Conservation (phyloP, 2,797 vertebrate genomes). For the Microcaecilia unicolor region DNA sequence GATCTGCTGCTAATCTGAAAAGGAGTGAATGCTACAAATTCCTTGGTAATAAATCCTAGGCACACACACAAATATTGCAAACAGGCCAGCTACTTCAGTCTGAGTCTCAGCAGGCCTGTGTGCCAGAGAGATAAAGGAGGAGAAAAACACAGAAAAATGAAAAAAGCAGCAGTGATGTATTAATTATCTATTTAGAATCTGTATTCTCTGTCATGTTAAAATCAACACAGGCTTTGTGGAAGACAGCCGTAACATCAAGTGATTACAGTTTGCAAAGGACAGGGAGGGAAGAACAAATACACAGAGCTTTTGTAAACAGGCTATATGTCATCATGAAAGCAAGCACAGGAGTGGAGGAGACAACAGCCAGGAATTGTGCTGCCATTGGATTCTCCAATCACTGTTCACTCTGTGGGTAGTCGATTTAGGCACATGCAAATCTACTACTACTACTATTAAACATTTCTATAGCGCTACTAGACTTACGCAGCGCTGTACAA, state of each 20-base stretch:
- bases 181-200: slow-evolving; percentile 26
- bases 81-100: slow-evolving; percentile 25
- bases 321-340: slow-evolving; percentile 13
- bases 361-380: slow-evolving; percentile 4
- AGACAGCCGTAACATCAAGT: slow-evolving; percentile 20
- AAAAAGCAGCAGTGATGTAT: slow-evolving; percentile 20
- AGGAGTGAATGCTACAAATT: too few relatives aligned
- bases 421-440: background rate
- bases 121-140: slow-evolving; percentile 18
- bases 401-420: background rate
- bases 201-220: slow-evolving; percentile 25
- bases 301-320: slow-evolving; percentile 17
- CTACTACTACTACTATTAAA: too few relatives aligned
- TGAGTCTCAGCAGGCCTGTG: slow-evolving; percentile 15
- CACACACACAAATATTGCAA: too few relatives aligned
- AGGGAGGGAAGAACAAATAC: slow-evolving; percentile 21
- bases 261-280: slow-evolving; percentile 9
- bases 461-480: too few relatives aligned
- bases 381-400: background rate
- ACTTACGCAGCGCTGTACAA: too few relatives aligned
- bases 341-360: background rate
- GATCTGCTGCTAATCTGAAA: too few relatives aligned
- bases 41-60: too few relatives aligned
- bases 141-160: slow-evolving; percentile 30
- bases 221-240: slow-evolving; percentile 33